Evolutionary conservation across 2,113 vertebrate species (phyloP).

Genomic region (Mus spicilegus): DNA sequence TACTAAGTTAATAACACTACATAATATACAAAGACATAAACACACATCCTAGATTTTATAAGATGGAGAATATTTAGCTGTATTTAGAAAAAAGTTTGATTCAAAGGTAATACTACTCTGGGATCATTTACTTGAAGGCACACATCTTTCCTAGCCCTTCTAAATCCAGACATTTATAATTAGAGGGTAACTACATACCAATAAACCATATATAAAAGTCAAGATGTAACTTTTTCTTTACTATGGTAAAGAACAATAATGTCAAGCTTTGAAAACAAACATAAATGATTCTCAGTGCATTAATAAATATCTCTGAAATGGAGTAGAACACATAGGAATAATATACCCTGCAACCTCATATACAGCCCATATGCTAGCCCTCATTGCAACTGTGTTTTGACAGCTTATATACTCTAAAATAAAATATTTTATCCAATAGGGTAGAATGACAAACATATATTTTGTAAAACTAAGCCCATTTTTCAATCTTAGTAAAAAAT

Average conservation of each 20-base stretch:
- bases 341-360: background rate
- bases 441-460: background rate
- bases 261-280: conserved; percentile 16
- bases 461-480: conserved; percentile 10
- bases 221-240: conserved; percentile 15
- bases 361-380: background rate
- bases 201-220: background rate
- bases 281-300: background rate
- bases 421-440: background rate
- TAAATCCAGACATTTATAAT: conserved; percentile 7
- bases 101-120: conserved; percentile 12
- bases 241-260: background rate
- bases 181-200: background rate
- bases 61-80: background rate
- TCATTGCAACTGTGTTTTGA: background rate
- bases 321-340: background rate
- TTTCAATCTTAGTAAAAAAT: conserved; percentile 2
- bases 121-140: conserved; percentile 30
- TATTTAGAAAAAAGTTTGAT: conserved; percentile 31
- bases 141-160: background rate
- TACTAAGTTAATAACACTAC: background rate
- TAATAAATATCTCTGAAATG: conserved; percentile 11
- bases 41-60: background rate
- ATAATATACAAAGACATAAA: background rate
- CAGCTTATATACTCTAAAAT: conserved; percentile 41